These are phyloP conservation scores for Pristionchus mayeri DNA, from an alignment of 2,888 invertebrate species.

Conservation along the genomic window DNA sequence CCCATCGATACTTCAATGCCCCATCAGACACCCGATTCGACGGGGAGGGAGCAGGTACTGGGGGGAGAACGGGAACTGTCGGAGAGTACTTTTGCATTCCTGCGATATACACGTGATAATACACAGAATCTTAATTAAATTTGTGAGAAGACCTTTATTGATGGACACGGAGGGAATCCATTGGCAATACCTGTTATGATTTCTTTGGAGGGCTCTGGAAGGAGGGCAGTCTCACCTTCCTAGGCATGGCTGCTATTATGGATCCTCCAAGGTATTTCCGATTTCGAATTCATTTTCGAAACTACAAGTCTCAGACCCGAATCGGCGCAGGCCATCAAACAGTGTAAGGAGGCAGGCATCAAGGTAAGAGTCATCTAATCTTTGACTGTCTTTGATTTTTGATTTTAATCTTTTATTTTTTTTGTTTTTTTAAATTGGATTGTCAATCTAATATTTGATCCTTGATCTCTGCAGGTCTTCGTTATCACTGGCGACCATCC, in stretches of 20 bases:
- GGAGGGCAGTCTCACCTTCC: constrained; percentile 55
- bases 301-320: constrained; percentile 48
- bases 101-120: too few relatives aligned
- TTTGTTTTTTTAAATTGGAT: not conserved
- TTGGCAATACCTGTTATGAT: too few relatives aligned
- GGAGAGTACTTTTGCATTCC: too few relatives aligned
- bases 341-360: constrained; percentile 57
- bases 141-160: too few relatives aligned
- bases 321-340: constrained; percentile 52
- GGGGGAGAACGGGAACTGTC: too few relatives aligned
- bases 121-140: too few relatives aligned
- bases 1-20: constrained; percentile 54
- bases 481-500: constrained; percentile 59
- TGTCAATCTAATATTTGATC: not conserved
- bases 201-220: constrained; percentile 5
- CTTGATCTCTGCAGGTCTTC: constrained; percentile 47
- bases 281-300: not conserved
- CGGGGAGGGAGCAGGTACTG: constrained; percentile 55
- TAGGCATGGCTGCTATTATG: constrained; percentile 64
- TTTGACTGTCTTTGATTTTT: too few relatives aligned
- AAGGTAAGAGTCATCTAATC: too few relatives aligned
- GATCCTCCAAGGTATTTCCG: constrained; percentile 55
- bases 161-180: too few relatives aligned
- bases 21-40: constrained; percentile 53
- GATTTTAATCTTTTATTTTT: not conserved